These are phyloP conservation scores for Pandemis corylana DNA, from an alignment of 2,888 invertebrate genomes.

Conservation along the genomic window DNA sequence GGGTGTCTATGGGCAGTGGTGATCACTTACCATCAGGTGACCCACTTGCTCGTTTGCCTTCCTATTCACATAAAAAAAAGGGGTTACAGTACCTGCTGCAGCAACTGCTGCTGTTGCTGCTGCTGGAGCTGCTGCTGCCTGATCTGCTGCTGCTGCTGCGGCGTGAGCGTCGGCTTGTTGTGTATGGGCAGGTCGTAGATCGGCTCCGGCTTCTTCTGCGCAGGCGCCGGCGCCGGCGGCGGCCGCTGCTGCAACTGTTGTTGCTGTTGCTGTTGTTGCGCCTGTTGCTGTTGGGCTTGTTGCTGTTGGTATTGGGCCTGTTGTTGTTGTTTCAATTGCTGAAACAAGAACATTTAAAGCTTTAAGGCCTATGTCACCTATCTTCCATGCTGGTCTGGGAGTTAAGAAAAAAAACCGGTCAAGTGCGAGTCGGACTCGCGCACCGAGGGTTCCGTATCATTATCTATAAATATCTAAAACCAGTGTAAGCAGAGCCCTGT, in stretches of 20 bases:
- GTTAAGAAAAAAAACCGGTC: too few species aligned
- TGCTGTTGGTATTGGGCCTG: slow-evolving; percentile 36
- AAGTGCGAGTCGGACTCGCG: too few species aligned
- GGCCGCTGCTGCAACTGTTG: slow-evolving; percentile 48
- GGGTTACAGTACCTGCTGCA: slow-evolving; percentile 44
- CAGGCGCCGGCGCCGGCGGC: slow-evolving; percentile 46
- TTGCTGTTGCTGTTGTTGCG: background rate
- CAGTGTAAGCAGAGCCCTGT: too few species aligned
- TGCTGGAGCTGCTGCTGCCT: slow-evolving; percentile 55
- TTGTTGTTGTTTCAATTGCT: slow-evolving; percentile 43
- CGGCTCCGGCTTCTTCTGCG: slow-evolving; percentile 72
- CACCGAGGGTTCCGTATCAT: too few species aligned
- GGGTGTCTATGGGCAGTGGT: too few species aligned
- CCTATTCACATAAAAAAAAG: too few species aligned
- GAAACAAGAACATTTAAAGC: slow-evolving; percentile 2
- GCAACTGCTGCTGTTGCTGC: slow-evolving; percentile 51
- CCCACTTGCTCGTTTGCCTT: too few species aligned
- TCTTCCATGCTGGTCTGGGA: too few species aligned
- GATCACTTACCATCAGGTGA: too few species aligned
- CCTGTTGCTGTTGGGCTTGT: slow-evolving; percentile 18
- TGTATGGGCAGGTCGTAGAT: slow-evolving; percentile 79
- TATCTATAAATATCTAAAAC: too few species aligned
- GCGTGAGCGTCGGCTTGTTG: slow-evolving; percentile 72
- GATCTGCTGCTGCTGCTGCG: slow-evolving; percentile 66
- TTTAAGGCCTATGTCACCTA: too few species aligned